phyloP scores from a whole-genome alignment of 2,888 invertebrate genomes.

The Melolontha melolontha region DNA sequence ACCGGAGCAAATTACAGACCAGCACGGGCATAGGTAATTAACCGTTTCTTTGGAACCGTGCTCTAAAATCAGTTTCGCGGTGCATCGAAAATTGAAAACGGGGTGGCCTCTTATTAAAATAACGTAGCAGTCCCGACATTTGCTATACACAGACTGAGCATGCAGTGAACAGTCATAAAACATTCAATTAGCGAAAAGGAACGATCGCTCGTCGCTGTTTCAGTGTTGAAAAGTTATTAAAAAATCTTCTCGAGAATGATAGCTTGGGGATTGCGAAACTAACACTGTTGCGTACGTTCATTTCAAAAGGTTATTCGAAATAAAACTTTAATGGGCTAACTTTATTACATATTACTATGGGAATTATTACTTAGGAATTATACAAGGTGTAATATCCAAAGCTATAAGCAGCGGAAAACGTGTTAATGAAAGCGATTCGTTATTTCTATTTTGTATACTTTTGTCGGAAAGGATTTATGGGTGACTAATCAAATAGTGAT shows the following conservation, averaged over 20 bases:
- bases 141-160: conserved; percentile 14
- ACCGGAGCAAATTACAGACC: conserved; percentile 30
- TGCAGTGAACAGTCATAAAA: conserved; percentile 18
- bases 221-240: conserved; percentile 13
- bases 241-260: not conserved
- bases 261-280: not conserved
- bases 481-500: too few species aligned
- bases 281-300: too few species aligned
- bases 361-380: too few species aligned
- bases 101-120: conserved; percentile 18
- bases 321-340: too few species aligned
- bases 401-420: too few species aligned
- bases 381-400: too few species aligned
- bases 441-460: too few species aligned
- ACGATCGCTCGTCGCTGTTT: not conserved
- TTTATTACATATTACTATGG: too few species aligned
- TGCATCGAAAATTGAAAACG: conserved; percentile 32
- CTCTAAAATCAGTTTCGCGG: not conserved
- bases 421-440: too few species aligned
- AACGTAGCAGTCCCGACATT: conserved; percentile 19
- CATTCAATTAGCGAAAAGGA: conserved; percentile 28
- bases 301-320: not conserved
- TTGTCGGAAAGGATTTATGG: too few species aligned
- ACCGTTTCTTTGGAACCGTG: not conserved
- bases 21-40: conserved; percentile 15